A percentile compares a stretch with the other conserved stretches of the same genome.
phyloP scores from a whole-genome alignment of 2,888 invertebrate species.

The Philopedon plagiatum region DNA sequence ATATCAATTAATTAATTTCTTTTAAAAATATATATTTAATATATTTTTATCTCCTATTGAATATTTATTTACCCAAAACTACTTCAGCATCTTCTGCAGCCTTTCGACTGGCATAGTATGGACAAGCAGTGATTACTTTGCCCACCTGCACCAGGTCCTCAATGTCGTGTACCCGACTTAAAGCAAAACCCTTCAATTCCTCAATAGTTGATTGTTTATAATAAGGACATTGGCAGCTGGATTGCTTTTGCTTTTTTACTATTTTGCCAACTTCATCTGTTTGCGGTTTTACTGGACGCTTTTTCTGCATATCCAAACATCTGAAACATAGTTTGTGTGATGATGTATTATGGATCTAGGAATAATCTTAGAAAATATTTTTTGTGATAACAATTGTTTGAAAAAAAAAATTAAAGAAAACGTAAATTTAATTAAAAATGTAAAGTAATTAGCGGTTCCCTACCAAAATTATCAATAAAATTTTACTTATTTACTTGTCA shows the following conservation, averaged over 20 bases:
- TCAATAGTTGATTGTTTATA: slow-evolving; percentile 76
- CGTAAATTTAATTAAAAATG: no score
- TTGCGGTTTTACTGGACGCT: slow-evolving; percentile 72
- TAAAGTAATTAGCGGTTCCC: no score
- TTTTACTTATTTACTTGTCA: slow-evolving; percentile 75
- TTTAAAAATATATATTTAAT: no score
- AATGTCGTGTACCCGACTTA: slow-evolving; percentile 86
- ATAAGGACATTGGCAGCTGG: slow-evolving; percentile 77
- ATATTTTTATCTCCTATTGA: no score
- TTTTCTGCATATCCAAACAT: slow-evolving; percentile 85
- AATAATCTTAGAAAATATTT: no score
- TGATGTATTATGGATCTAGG: no score
- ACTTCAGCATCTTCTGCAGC: slow-evolving; percentile 89
- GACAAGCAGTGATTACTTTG: slow-evolving; percentile 84
- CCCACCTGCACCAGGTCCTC: slow-evolving; percentile 86
- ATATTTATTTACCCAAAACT: slow-evolving; percentile 70
- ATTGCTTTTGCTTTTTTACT: slow-evolving; percentile 75
- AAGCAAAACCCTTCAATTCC: slow-evolving; percentile 75
- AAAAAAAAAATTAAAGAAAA: no score
- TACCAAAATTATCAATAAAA: no score
- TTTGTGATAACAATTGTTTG: no score
- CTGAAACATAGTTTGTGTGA: slow-evolving; percentile 68
- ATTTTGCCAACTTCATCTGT: slow-evolving; percentile 74
- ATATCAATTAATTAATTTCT: no score
- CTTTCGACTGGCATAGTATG: slow-evolving; percentile 92